Percentiles rank a stretch among this genome's conserved stretches.
Evolutionary conservation across 2,797 vertebrate genomes (phyloP).

Genomic region (Anas capensis): DNA sequence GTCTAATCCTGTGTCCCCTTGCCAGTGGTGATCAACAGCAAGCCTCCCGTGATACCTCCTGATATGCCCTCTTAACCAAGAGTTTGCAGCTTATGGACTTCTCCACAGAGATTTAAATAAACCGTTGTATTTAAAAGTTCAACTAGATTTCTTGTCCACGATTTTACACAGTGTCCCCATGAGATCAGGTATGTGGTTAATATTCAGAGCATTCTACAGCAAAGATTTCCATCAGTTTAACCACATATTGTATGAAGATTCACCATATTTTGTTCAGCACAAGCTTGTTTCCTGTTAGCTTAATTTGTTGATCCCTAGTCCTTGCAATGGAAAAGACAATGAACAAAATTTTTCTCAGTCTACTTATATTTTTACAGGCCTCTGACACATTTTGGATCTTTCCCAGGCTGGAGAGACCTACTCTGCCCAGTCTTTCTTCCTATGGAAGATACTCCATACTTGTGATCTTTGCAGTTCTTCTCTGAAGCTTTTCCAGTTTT

Average conservation of each 20-base stretch:
- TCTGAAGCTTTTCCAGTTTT: background rate
- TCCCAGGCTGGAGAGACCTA: background rate
- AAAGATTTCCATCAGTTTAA: background rate
- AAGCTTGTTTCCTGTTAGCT: background rate
- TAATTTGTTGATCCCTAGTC: background rate
- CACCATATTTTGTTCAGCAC: background rate
- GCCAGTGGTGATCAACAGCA: background rate
- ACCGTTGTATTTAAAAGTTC: background rate
- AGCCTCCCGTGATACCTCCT: background rate
- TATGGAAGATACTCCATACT: background rate
- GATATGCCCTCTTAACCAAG: background rate
- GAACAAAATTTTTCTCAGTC: rapidly evolving
- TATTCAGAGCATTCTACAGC: background rate
- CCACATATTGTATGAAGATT: background rate
- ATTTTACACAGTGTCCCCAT: background rate
- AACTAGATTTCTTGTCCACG: background rate
- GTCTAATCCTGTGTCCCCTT: background rate
- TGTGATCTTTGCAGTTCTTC: background rate
- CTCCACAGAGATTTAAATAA: background rate
- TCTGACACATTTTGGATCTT: background rate
- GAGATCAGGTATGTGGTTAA: background rate
- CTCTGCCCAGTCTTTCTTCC: background rate
- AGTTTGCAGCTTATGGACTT: background rate
- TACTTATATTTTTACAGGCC: background rate
- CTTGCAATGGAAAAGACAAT: background rate